These are phyloP conservation scores for Biston betularia DNA, from an alignment of 2,888 invertebrate species.

Conservation along the genomic window DNA sequence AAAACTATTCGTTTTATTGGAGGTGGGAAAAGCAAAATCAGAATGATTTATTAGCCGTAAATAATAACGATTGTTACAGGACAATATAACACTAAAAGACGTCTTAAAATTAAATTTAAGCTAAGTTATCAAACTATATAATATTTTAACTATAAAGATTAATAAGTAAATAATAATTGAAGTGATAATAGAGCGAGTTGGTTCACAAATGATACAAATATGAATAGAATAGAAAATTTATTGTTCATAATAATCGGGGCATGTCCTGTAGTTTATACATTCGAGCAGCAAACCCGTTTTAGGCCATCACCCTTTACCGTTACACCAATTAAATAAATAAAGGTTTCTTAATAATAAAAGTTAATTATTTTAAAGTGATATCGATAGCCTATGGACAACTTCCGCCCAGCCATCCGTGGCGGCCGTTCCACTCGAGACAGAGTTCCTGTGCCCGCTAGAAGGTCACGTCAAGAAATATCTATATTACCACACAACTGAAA, in stretches of 20 bases:
- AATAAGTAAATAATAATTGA: too few species aligned
- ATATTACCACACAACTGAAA: constrained; percentile 54
- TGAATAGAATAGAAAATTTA: neutral
- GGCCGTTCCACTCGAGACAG: constrained; percentile 59
- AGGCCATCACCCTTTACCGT: constrained; percentile 36
- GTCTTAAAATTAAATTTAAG: too few species aligned
- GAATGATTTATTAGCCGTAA: too few species aligned
- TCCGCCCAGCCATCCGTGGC: constrained; percentile 54
- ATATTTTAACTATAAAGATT: too few species aligned
- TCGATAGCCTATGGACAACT: constrained; percentile 44
- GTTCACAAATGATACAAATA: too few species aligned
- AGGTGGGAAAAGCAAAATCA: too few species aligned
- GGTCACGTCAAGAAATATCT: constrained; percentile 67
- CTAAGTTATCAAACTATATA: too few species aligned
- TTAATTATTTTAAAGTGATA: constrained; percentile 48
- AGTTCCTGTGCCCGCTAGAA: constrained; percentile 63
- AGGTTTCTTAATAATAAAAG: constrained; percentile 41
- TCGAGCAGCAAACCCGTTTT: constrained; percentile 3
- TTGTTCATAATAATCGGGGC: neutral
- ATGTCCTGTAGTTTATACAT: neutral
- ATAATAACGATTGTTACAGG: too few species aligned
- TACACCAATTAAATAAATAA: constrained; percentile 47
- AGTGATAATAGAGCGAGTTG: too few species aligned
- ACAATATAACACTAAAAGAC: too few species aligned
- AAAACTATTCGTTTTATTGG: too few species aligned